Evolutionary conservation across 2,797 vertebrate species (phyloP).

Genomic region (Heteromormyrus szaboi): DNA sequence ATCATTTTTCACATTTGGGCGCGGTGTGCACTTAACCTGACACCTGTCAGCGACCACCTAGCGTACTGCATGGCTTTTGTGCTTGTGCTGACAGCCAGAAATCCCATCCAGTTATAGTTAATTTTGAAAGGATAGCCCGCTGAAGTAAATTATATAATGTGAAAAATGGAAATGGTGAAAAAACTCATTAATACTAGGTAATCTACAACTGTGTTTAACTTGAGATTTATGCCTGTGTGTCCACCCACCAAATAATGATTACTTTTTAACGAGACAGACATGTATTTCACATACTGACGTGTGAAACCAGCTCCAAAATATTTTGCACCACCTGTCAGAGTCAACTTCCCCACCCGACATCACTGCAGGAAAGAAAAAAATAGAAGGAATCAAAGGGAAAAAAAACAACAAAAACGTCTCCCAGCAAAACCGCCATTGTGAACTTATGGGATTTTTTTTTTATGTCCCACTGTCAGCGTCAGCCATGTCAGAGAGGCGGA

Average conservation of each 20-base stretch:
- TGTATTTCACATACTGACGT: background rate
- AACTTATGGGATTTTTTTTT: background rate
- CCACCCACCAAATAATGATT: background rate
- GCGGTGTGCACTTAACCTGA: background rate
- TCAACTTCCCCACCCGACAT: background rate
- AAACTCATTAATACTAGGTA: background rate
- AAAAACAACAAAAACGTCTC: background rate
- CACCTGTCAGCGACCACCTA: background rate
- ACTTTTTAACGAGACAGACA: background rate
- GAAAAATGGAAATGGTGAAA: background rate
- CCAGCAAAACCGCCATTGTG: background rate
- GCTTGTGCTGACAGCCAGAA: background rate
- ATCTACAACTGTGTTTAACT: background rate
- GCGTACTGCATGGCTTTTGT: background rate
- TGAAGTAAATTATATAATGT: background rate
- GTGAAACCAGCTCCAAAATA: background rate
- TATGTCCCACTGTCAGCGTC: background rate
- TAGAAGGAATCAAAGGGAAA: constrained; percentile 8
- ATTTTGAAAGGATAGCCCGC: background rate
- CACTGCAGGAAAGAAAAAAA: background rate
- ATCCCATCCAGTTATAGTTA: background rate
- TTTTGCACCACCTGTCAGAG: background rate
- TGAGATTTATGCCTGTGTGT: background rate
- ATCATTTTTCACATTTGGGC: background rate
- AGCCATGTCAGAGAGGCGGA: constrained; percentile 17